Conservation (phyloP, 2,888 invertebrate species). For the Lamellibrachia satsuma region DNA sequence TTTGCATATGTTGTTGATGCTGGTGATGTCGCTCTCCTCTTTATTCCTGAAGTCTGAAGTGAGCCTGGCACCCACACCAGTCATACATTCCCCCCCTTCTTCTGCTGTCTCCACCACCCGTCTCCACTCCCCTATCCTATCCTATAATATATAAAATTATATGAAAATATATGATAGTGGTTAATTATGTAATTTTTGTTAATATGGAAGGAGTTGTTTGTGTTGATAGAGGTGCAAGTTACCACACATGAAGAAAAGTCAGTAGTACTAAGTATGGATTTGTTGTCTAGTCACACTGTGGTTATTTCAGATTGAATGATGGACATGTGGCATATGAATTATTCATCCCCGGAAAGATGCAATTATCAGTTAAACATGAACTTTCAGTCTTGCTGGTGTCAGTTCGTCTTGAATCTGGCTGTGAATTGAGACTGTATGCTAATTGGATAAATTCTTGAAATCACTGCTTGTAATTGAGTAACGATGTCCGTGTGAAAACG, state of each 20-base stretch:
- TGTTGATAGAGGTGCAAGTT: not conserved
- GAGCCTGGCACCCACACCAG: too few species aligned
- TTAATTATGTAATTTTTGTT: not conserved
- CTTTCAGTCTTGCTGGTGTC: conserved; percentile 17
- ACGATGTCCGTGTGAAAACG: conserved; percentile 3
- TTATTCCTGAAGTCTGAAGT: too few species aligned
- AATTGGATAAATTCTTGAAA: conserved; percentile 5
- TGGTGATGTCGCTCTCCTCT: too few species aligned
- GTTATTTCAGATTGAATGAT: conserved; percentile 13
- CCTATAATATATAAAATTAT: not conserved
- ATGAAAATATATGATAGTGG: not conserved
- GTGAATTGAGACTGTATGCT: conserved; percentile 17
- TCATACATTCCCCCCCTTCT: too few species aligned
- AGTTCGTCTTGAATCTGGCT: conserved; percentile 11
- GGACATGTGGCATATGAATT: not conserved
- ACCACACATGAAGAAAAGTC: not conserved
- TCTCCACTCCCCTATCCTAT: too few species aligned
- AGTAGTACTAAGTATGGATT: conserved; percentile 11
- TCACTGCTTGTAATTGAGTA: conserved; percentile 17
- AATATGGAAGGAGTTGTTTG: not conserved
- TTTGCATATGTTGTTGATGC: too few species aligned
- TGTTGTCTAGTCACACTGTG: not conserved
- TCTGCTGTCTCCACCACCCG: too few species aligned
- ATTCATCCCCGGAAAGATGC: conserved; percentile 17
- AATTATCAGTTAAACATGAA: conserved; percentile 17